phyloP scores from a whole-genome alignment of 2,888 invertebrate species.

The Emesis russula region DNA sequence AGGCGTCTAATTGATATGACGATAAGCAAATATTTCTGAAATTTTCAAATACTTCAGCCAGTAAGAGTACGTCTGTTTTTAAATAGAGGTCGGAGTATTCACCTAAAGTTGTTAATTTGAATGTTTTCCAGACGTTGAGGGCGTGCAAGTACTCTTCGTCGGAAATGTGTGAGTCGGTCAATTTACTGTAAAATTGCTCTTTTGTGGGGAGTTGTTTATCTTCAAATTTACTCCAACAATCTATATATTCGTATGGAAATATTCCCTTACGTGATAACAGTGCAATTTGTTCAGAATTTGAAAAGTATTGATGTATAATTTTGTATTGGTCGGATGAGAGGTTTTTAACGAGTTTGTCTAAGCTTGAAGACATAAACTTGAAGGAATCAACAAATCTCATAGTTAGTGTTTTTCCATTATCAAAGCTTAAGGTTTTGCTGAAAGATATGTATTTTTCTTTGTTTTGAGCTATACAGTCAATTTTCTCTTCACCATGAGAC shows the following conservation, averaged over 20 bases:
- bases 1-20: too few relatives aligned
- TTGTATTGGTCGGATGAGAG: background rate
- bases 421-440: background rate
- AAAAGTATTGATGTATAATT: background rate
- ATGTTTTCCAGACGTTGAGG: background rate
- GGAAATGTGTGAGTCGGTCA: background rate
- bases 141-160: background rate
- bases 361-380: background rate
- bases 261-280: background rate
- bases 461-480: background rate
- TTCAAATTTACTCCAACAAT: too few relatives aligned
- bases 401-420: background rate
- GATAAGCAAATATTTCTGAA: too few relatives aligned
- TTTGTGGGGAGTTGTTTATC: background rate
- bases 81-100: too few relatives aligned
- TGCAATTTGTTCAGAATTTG: background rate
- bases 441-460: background rate
- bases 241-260: background rate
- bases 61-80: too few relatives aligned
- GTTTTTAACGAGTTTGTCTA: background rate
- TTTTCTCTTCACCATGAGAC: too few relatives aligned
- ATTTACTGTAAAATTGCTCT: background rate
- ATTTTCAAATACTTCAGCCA: too few relatives aligned
- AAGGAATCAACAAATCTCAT: background rate
- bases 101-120: slow-evolving; percentile 1